Percentiles rank a stretch among this genome's conserved stretches.
These are phyloP conservation scores for Nasonovia ribisnigri DNA, from an alignment of 2,888 invertebrate genomes.

Conservation along the genomic window DNA sequence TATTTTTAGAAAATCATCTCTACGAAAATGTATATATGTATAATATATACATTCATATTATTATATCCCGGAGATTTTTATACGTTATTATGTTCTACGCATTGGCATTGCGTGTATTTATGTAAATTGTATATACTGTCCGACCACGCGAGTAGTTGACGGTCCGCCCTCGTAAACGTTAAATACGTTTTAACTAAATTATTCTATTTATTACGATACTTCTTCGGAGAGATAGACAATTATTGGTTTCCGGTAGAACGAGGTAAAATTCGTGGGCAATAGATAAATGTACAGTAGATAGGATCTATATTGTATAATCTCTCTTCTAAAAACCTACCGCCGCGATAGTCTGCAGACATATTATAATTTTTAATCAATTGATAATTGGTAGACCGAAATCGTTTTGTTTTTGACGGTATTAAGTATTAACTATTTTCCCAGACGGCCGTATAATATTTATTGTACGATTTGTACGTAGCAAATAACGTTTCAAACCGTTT, in stretches of 20 bases:
- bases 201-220: neutral
- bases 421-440: too few species aligned
- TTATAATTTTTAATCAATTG: neutral
- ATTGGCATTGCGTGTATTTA: neutral
- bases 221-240: too few species aligned
- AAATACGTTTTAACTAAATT: neutral
- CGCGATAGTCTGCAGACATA: neutral
- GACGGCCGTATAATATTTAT: neutral
- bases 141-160: neutral
- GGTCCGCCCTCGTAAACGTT: neutral
- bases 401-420: neutral
- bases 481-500: neutral
- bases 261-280: neutral
- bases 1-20: slow-evolving; percentile 46
- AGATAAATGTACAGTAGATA: neutral
- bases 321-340: neutral
- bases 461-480: too few species aligned
- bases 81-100: neutral
- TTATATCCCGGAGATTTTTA: neutral
- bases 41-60: neutral
- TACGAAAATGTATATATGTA: neutral
- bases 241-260: neutral
- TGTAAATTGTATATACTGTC: too few species aligned
- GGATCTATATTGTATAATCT: neutral
- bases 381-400: neutral